Evolutionary conservation across 1,140 invertebrate genomes (phyloP).

Genomic region (Mamestra configurata): DNA sequence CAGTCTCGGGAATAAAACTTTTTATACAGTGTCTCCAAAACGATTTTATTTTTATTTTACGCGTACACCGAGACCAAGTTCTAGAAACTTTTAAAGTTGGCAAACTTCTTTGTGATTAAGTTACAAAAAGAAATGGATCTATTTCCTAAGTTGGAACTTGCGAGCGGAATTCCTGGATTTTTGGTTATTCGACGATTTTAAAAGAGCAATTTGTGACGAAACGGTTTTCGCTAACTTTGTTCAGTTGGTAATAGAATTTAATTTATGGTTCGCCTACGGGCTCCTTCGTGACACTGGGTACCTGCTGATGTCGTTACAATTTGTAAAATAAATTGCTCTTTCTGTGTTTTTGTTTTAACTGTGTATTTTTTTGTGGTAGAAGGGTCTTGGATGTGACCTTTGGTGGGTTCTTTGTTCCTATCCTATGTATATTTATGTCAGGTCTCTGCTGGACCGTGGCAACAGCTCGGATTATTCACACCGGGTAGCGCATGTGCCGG

Average conservation of each 20-base stretch:
- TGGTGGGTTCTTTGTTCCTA: background rate
- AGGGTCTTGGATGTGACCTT: background rate
- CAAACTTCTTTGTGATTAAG: slow-evolving; percentile 59
- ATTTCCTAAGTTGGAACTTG: slow-evolving; percentile 53
- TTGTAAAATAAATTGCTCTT: slow-evolving; percentile 41
- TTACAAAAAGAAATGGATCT: slow-evolving; percentile 60
- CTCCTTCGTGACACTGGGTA: slow-evolving; percentile 13
- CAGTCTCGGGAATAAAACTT: slow-evolving; percentile 51
- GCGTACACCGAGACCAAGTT: slow-evolving; percentile 52
- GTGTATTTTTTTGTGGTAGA: slow-evolving; percentile 3
- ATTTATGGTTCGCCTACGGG: slow-evolving; percentile 34
- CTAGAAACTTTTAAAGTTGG: slow-evolving; percentile 48
- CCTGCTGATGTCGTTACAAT: slow-evolving; percentile 38
- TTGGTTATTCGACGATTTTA: slow-evolving; percentile 47
- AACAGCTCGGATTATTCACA: background rate
- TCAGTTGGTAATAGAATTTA: slow-evolving; percentile 44
- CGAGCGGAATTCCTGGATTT: slow-evolving; percentile 56
- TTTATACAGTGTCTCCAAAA: slow-evolving; percentile 54
- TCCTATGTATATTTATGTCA: background rate
- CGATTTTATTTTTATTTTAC: slow-evolving; percentile 62
- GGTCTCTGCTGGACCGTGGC: background rate
- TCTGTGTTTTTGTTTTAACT: slow-evolving; percentile 31
- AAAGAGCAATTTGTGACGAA: slow-evolving; percentile 48
- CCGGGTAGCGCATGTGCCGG: background rate
- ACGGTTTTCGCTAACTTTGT: slow-evolving; percentile 36